phyloP scores from a whole-genome alignment of 2,888 invertebrate species.

The Octonoba sinensis region DNA sequence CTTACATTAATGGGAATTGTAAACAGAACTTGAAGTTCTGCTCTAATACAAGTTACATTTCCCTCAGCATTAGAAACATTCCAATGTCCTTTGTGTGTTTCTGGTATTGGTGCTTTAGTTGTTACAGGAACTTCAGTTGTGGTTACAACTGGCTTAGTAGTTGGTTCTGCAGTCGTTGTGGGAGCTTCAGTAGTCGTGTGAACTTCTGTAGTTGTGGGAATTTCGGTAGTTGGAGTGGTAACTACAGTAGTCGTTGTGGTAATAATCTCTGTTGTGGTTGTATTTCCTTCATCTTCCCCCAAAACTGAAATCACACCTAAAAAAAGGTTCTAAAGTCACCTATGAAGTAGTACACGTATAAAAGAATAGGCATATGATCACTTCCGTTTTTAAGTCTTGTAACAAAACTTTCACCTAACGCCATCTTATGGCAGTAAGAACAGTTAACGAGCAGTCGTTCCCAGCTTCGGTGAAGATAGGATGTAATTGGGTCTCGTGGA shows the following conservation, averaged over 20 bases:
- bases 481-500: too few species aligned
- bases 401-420: too few species aligned
- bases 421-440: too few species aligned
- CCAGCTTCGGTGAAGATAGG: too few species aligned
- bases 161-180: slow-evolving; percentile 20
- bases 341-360: too few species aligned
- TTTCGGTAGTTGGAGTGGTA: not conserved
- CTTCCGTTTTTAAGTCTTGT: too few species aligned
- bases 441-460: too few species aligned
- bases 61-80: slow-evolving; percentile 71
- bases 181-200: not conserved
- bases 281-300: not conserved
- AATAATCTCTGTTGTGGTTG: not conserved
- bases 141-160: slow-evolving; percentile 66
- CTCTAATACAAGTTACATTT: slow-evolving; percentile 78
- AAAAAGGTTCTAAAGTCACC: too few species aligned
- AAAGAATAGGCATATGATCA: too few species aligned
- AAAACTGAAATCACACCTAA: too few species aligned
- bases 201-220: not conserved
- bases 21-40: slow-evolving; percentile 79
- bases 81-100: slow-evolving; percentile 74
- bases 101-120: slow-evolving; percentile 68
- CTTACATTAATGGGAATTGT: slow-evolving; percentile 72
- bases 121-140: slow-evolving; percentile 69
- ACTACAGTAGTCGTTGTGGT: not conserved